Percentiles rank a stretch among this genome's conserved stretches.
phyloP scores from a whole-genome alignment of 2,888 invertebrate genomes.

The Kuschelorhynchus macadamiae region DNA sequence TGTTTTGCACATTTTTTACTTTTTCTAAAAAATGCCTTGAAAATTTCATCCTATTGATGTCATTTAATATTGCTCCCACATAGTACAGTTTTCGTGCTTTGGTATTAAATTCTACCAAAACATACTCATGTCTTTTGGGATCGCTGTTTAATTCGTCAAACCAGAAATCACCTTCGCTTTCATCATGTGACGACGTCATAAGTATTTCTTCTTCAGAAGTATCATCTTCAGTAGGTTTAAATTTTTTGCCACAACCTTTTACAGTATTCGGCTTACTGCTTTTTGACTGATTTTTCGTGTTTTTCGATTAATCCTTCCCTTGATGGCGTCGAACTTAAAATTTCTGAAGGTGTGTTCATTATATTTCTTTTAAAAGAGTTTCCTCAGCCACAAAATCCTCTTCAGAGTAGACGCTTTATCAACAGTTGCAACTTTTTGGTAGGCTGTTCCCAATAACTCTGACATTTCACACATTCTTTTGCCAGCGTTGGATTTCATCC shows the following conservation, averaged over 20 bases:
- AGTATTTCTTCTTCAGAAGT: conserved; percentile 12
- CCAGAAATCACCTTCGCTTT: conserved; percentile 1
- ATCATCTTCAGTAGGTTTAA: conserved; percentile 6
- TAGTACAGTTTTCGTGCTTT: too few relatives aligned
- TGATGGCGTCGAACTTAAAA: background rate
- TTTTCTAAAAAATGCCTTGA: too few relatives aligned
- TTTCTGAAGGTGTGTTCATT: background rate
- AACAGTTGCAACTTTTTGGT: conserved; percentile 54
- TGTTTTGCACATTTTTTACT: too few relatives aligned
- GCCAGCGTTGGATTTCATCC: conserved; percentile 37
- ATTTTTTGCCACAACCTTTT: conserved; percentile 5
- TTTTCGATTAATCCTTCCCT: background rate
- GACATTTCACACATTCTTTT: conserved; percentile 22
- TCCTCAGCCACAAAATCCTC: conserved; percentile 47
- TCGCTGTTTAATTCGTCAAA: too few relatives aligned
- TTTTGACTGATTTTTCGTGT: conserved; percentile 1
- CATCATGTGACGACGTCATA: conserved; percentile 10
- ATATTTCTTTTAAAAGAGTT: conserved; percentile 1
- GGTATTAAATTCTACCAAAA: too few relatives aligned
- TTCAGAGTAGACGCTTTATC: conserved; percentile 57
- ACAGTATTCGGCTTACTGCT: conserved; percentile 9
- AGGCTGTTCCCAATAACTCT: conserved; percentile 22
- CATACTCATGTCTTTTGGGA: too few relatives aligned
- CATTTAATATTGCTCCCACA: too few relatives aligned
- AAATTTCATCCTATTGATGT: too few relatives aligned